These are phyloP conservation scores for Sturmia bella DNA, from an alignment of 2,888 invertebrate genomes.

Conservation along the genomic window DNA sequence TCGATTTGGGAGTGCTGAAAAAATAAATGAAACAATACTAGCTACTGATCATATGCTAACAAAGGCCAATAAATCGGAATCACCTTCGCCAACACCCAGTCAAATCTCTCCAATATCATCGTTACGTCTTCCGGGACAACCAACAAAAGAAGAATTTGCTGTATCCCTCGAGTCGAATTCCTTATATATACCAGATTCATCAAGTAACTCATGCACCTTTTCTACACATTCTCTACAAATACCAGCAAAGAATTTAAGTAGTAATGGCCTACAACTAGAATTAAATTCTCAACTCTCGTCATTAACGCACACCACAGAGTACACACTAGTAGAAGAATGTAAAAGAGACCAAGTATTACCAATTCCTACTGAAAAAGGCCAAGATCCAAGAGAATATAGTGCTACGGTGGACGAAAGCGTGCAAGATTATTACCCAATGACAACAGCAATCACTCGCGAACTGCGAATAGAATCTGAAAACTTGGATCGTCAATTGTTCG, in stretches of 20 bases:
- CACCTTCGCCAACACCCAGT: constrained; percentile 68
- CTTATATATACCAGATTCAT: constrained; percentile 78
- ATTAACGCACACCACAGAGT: constrained; percentile 70
- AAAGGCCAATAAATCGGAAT: constrained; percentile 61
- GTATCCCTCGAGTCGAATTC: constrained; percentile 83
- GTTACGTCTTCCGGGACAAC: constrained; percentile 81
- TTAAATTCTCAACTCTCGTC: constrained; percentile 73
- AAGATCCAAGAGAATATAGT: constrained; percentile 76
- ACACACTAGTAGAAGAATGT: constrained; percentile 70
- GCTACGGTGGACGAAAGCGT: constrained; percentile 91
- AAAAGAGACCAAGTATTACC: constrained; percentile 71
- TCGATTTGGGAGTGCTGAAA: constrained; percentile 75
- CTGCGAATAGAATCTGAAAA: constrained; percentile 91
- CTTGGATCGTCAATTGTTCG: constrained; percentile 92
- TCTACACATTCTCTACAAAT: constrained; percentile 79
- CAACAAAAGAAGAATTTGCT: constrained; percentile 81
- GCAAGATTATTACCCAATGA: constrained; percentile 93
- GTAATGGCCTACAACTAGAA: constrained; percentile 76
- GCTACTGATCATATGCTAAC: not conserved
- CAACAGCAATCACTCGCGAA: constrained; percentile 92
- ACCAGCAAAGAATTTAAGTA: constrained; percentile 76
- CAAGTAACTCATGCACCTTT: constrained; percentile 80
- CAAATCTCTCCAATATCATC: constrained; percentile 62
- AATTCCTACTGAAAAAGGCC: constrained; percentile 75
- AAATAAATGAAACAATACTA: constrained; percentile 38